Evolutionary conservation across 2,797 vertebrate species (phyloP).

Genomic region (Tokudaia muenninki): DNA sequence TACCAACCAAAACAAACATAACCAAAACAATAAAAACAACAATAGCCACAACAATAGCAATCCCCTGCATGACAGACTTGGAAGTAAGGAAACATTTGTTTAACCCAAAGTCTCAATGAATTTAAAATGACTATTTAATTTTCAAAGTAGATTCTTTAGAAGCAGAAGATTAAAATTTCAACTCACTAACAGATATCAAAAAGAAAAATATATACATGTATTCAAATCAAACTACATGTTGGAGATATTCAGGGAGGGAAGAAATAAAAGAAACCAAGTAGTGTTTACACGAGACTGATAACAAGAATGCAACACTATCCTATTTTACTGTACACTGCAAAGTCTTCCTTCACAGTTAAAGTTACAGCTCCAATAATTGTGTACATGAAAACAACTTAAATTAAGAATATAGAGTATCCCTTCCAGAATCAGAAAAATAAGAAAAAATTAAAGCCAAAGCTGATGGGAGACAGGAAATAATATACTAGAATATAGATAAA

Average conservation of each 20-base stretch:
- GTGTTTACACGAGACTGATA: neutral
- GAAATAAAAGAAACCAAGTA: neutral
- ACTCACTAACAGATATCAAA: neutral
- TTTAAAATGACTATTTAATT: neutral
- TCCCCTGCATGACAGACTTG: neutral
- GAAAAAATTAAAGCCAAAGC: conserved; percentile 12
- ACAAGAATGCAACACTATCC: neutral
- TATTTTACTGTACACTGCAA: neutral
- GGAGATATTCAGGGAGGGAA: neutral
- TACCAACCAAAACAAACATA: neutral
- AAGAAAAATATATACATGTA: neutral
- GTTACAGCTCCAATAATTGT: neutral
- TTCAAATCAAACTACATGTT: neutral
- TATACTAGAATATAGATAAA: neutral
- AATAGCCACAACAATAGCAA: neutral
- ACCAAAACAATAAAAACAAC: neutral
- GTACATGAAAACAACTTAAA: neutral
- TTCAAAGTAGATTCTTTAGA: neutral
- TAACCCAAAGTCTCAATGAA: neutral
- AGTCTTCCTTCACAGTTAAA: neutral
- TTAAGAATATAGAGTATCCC: neutral
- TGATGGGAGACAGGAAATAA: neutral
- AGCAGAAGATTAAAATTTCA: neutral
- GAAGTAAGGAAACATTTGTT: neutral
- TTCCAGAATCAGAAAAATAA: neutral